Base-by-base conservation (phyloP, 2,113 vertebrate species). In the Chiloscyllium plagiosum region DNA sequence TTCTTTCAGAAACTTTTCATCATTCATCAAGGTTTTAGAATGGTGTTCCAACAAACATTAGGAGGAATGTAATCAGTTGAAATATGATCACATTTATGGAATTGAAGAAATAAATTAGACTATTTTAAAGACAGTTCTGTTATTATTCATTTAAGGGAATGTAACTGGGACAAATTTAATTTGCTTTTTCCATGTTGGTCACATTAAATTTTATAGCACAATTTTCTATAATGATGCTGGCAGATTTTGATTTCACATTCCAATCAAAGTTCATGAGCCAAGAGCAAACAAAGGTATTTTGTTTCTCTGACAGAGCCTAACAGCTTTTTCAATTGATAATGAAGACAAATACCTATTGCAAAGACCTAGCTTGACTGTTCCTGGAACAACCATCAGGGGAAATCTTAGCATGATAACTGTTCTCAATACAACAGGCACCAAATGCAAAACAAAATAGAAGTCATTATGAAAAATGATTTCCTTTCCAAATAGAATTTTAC, bases 81-180 rank as follows among this genome's bases (percentile, higher is more conserved):
- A 92, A 92, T 66, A n/a, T 65, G 26, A 92, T 92, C 56, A 92
- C 33, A 33, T 19, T 87, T 92, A 47, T 29, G 56, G 52, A 90
- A 90, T 33, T 37, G 56, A 66, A 92, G 33, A 66, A 92, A 61
- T n/a, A 66, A 65, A 65, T 92, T n/a, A 12, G 1, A 65, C 52
- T 65, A n/a, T 17, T 92, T 92, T 92, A 17, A 66, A 66, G 3
- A 37, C n/a, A n/a, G 15, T 19, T 61, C 26, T 17, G 89, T 56
- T 65, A 33, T 65, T 92, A 65, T 65, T n/a, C 29, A 65, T 92
- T 65, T 92, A 65, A n/a, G 17, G 17, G n/a, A 42, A 42, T 37
- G 78, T 83, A 83, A 83, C n/a, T 83, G n/a, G 78, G 15, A 42
- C 37, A 66, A 65, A n/a, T 66, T 92, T n/a, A 92, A 92, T 92